Conservation (phyloP, 1,140 invertebrate genomes). For the Semibalanus balanoides region DNA sequence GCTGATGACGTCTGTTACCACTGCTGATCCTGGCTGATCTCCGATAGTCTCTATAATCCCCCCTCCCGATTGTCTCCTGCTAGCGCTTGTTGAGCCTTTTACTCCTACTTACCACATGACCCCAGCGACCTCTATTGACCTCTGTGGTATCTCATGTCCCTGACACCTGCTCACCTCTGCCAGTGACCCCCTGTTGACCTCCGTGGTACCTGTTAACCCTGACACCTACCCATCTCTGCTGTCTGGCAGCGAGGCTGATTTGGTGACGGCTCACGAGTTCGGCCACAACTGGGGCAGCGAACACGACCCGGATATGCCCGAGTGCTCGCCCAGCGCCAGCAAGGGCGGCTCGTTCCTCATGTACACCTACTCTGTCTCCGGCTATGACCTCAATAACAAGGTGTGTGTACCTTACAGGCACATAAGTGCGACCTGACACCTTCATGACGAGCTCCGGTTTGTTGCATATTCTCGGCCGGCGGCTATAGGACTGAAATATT, state of each 20-base stretch:
- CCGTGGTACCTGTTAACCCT: too few relatives aligned
- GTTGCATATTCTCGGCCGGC: too few relatives aligned
- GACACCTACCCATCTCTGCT: not conserved
- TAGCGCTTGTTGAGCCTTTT: not conserved
- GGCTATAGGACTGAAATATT: too few relatives aligned
- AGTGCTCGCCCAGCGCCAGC: constrained; percentile 81
- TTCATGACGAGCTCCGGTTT: too few relatives aligned
- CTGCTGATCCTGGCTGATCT: too few relatives aligned
- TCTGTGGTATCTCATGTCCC: too few relatives aligned
- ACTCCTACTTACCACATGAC: not conserved
- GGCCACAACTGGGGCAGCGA: constrained; percentile 98
- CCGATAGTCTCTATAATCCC: too few relatives aligned
- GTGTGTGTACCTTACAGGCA: too few relatives aligned
- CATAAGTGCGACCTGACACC: too few relatives aligned
- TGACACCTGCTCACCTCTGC: too few relatives aligned
- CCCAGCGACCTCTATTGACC: not conserved
- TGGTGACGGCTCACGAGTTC: constrained; percentile 92
- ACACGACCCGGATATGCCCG: constrained; percentile 84
- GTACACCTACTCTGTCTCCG: constrained; percentile 95
- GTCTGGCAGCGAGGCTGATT: constrained; percentile 60
- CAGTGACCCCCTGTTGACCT: too few relatives aligned
- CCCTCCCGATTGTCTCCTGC: not conserved
- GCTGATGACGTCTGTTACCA: too few relatives aligned
- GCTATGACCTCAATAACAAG: constrained; percentile 94
- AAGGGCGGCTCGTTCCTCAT: constrained; percentile 92